Base-by-base conservation (phyloP, 2,113 vertebrate genomes). In the Megaceryle torquata region DNA sequence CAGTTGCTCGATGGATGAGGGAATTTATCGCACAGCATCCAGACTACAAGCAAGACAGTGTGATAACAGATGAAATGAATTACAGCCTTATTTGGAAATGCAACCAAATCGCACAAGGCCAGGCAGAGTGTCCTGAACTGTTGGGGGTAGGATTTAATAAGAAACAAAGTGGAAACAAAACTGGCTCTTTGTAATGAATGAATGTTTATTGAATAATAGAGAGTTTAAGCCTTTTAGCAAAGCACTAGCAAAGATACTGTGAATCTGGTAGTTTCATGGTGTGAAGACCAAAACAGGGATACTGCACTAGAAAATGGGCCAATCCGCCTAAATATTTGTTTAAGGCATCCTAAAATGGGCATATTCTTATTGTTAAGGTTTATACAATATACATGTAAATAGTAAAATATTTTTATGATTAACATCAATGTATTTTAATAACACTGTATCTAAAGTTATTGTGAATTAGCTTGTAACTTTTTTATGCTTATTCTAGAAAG, bases 1-100 rank as follows among this genome's bases (percentile, higher is more conserved):
- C 99, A 44, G 99, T 98, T 96, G 99, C 99, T 60, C 98, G 98
- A 67, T 99, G 99, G 99, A 99, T 99, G 99, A 98, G 99, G 95
- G 99, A 99, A 29, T 99, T 99, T 90, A 98, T 99, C 0, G 94
- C 98, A 4, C 98, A 98, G 76, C 99, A 99, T 94, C 99, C 99
- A 0, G 97, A 98, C 97, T 99, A 99, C 96, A 99, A 99, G 97
- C 98, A 99, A 95, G 99, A 99, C 88, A 99, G 99, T 43, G 88
- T 99, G 63, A 98, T 99, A 51, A 99, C 98, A 2, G 99, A 99
- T 95, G 98, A 98, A 95, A 99, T 99, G 31, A 99, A 99, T 97
- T 99, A 99, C 7, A 99, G 99, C 97, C 98, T 99, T 37, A 95
- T 99, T 59, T 96, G 83, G 86, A 98, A 98, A 94, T 99, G 99